Evolutionary conservation across 2,888 invertebrate species (phyloP).

Genomic region (Lepidonotus clava): DNA sequence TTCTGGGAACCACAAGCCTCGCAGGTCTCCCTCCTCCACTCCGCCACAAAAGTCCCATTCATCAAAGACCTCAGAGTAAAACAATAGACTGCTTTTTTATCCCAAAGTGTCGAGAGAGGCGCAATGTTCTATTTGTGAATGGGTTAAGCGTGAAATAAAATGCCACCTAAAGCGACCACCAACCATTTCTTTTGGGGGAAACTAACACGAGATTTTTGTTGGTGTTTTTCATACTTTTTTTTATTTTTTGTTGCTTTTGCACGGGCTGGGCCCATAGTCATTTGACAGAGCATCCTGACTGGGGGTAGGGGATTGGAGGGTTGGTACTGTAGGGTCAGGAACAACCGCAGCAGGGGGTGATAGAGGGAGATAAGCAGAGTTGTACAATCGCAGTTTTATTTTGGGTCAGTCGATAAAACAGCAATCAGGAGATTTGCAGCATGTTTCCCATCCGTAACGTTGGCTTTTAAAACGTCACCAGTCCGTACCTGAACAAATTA

Average conservation of each 20-base stretch:
- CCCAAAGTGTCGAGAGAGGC: neutral
- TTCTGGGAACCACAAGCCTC: neutral
- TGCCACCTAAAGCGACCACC: neutral
- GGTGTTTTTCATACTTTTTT: neutral
- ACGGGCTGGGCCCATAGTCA: too few species aligned
- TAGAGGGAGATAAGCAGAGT: neutral
- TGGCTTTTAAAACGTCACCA: neutral
- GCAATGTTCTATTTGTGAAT: constrained; percentile 5
- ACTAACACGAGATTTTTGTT: too few species aligned
- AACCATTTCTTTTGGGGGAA: constrained; percentile 27
- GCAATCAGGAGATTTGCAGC: constrained; percentile 21
- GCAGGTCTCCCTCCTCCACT: neutral
- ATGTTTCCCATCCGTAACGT: neutral
- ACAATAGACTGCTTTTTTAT: constrained; percentile 12
- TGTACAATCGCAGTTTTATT: constrained; percentile 21
- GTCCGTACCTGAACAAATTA: too few species aligned
- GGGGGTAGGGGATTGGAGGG: neutral
- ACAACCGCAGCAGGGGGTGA: neutral
- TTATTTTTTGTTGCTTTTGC: neutral
- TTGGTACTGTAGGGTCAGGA: neutral
- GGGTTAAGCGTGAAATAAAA: constrained; percentile 33
- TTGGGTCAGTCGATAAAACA: neutral
- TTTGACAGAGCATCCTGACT: too few species aligned
- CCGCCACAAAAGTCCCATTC: constrained; percentile 11
- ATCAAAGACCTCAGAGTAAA: constrained; percentile 3